Evolutionary conservation across 2,888 invertebrate genomes (phyloP).

Genomic region (Pandemis corylana): DNA sequence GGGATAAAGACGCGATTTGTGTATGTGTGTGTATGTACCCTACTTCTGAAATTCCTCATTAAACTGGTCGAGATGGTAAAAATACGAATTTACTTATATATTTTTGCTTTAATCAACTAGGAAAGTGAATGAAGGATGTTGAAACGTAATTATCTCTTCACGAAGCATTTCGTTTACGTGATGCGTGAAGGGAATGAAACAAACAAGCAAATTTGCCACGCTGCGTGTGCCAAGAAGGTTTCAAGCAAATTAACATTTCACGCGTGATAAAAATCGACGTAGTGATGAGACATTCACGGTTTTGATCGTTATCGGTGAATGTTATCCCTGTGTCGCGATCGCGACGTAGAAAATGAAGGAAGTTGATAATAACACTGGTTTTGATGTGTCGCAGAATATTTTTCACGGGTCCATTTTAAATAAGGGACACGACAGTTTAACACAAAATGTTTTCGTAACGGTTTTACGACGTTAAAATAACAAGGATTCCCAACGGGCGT

Average conservation of each 20-base stretch:
- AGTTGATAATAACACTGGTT: conserved; percentile 1
- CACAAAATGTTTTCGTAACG: background rate
- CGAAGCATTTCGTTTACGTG: conserved; percentile 60
- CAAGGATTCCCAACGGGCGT: conserved; percentile 15
- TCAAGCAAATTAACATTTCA: conserved; percentile 38
- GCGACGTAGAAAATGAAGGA: conserved; percentile 11
- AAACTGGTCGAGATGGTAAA: background rate
- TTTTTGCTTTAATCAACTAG: background rate
- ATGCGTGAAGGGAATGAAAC: conserved; percentile 58
- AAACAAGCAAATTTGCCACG: conserved; percentile 46
- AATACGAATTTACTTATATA: background rate
- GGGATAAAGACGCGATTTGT: no score
- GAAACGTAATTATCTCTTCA: conserved; percentile 44
- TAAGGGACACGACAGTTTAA: background rate
- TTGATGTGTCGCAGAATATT: background rate
- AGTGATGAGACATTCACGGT: conserved; percentile 34
- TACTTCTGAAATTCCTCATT: no score
- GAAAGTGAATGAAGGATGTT: conserved; percentile 21
- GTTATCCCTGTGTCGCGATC: conserved; percentile 5
- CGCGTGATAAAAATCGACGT: conserved; percentile 36
- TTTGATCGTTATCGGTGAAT: conserved; percentile 35
- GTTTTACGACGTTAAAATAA: conserved; percentile 9
- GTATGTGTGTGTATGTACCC: no score
- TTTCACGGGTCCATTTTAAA: background rate
- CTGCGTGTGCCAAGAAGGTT: conserved; percentile 36